phyloP scores from a whole-genome alignment of 1,140 invertebrate genomes.

The Drosophila repleta region DNA sequence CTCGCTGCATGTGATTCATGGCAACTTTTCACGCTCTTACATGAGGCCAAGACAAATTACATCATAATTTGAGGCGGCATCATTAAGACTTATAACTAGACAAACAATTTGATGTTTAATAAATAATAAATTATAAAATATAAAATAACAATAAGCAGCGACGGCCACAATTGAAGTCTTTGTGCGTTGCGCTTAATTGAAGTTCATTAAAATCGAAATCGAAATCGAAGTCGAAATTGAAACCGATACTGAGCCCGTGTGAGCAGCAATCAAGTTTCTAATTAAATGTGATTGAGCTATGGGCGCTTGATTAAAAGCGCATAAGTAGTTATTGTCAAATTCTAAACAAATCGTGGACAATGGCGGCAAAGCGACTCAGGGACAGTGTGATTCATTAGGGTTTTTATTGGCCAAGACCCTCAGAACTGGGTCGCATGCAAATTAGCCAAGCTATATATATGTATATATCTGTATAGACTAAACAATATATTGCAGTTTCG shows the following conservation, averaged over 20 bases:
- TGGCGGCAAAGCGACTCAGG: constrained; percentile 50
- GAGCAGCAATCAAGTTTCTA: constrained; percentile 65
- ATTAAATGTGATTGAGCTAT: constrained; percentile 53
- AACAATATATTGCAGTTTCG: too few relatives aligned
- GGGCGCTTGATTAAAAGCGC: constrained; percentile 23
- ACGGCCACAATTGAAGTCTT: not conserved
- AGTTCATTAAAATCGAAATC: constrained; percentile 67
- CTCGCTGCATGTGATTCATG: constrained; percentile 50
- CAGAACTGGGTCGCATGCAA: constrained; percentile 46
- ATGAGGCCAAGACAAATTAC: constrained; percentile 45
- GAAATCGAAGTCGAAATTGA: constrained; percentile 47
- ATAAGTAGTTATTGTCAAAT: constrained; percentile 51
- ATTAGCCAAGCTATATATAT: constrained; percentile 9
- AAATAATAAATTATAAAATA: not conserved
- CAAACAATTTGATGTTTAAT: constrained; percentile 24
- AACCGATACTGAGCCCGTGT: constrained; percentile 39
- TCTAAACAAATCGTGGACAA: constrained; percentile 51
- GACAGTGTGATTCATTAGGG: constrained; percentile 46
- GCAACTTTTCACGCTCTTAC: constrained; percentile 15
- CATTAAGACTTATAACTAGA: constrained; percentile 40
- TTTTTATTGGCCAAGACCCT: not conserved
- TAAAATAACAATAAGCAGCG: constrained; percentile 45
- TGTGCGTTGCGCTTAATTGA: constrained; percentile 61
- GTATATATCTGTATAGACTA: too few relatives aligned
- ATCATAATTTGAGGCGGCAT: constrained; percentile 57